phyloP scores from a whole-genome alignment of 1,140 invertebrate species.

The Ylistrum balloti region DNA sequence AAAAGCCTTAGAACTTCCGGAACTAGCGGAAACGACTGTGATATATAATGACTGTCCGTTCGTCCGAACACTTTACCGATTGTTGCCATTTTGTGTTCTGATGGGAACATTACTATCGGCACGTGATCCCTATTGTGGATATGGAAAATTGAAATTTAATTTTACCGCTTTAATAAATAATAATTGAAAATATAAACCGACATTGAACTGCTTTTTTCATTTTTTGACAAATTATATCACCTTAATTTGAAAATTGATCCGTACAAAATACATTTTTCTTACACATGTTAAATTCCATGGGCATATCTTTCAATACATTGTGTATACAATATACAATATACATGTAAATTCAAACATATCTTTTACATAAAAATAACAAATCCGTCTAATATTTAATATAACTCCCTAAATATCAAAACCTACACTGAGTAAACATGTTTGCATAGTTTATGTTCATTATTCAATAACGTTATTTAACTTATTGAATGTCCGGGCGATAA shows the following conservation, averaged over 20 bases:
- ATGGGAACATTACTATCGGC: too few relatives aligned
- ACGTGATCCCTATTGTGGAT: too few relatives aligned
- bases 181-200: neutral
- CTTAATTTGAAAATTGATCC: neutral
- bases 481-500: neutral
- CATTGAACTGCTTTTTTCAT: neutral
- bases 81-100: too few relatives aligned
- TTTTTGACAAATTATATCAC: neutral
- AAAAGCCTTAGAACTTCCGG: too few relatives aligned
- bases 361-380: neutral
- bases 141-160: too few relatives aligned
- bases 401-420: neutral
- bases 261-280: too few relatives aligned
- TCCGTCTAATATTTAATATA: neutral
- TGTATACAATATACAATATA: neutral
- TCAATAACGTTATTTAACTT: conserved; percentile 14
- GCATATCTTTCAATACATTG: too few relatives aligned
- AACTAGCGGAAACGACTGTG: too few relatives aligned
- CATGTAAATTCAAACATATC: neutral
- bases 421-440: neutral
- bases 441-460: conserved; percentile 19
- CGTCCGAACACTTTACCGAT: too few relatives aligned
- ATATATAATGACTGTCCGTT: too few relatives aligned
- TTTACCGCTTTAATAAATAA: too few relatives aligned
- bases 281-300: too few relatives aligned